phyloP scores from a whole-genome alignment of 1,140 invertebrate genomes.

The Hypothenemus hampei region DNA sequence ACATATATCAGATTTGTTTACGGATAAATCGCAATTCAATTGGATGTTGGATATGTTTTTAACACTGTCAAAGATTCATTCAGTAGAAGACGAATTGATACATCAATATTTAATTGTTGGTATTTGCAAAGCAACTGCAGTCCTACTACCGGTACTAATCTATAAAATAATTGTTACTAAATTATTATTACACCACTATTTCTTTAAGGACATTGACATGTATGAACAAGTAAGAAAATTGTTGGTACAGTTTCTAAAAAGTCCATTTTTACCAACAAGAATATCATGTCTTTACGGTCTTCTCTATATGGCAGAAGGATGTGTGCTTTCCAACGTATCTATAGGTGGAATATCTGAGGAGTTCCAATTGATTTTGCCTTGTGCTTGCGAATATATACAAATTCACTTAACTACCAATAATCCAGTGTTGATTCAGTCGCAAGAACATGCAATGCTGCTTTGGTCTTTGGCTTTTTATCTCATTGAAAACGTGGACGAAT shows the following conservation, averaged over 20 bases:
- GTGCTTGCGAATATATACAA: slow-evolving; percentile 65
- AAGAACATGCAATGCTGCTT: slow-evolving; percentile 60
- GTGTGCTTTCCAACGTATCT: slow-evolving; percentile 52
- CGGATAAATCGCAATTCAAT: slow-evolving; percentile 62
- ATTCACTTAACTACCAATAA: slow-evolving; percentile 56
- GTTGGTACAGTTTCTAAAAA: slow-evolving; percentile 60
- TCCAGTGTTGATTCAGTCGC: slow-evolving; percentile 52
- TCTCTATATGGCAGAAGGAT: slow-evolving; percentile 71
- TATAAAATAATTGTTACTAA: too few relatives aligned
- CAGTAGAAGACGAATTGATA: slow-evolving; percentile 65
- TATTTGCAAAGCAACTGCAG: slow-evolving; percentile 63
- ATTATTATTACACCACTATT: not conserved
- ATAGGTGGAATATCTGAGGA: slow-evolving; percentile 54
- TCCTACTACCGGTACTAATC: slow-evolving; percentile 58
- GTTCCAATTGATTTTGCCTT: slow-evolving; percentile 55
- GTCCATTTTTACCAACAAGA: slow-evolving; percentile 59
- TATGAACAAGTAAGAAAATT: slow-evolving; percentile 60
- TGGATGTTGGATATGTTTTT: slow-evolving; percentile 69
- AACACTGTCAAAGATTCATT: slow-evolving; percentile 58
- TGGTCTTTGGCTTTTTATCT: slow-evolving; percentile 68
- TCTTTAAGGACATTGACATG: slow-evolving; percentile 48
- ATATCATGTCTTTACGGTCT: slow-evolving; percentile 67
- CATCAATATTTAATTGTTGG: slow-evolving; percentile 65
- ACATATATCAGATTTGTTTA: slow-evolving; percentile 68
- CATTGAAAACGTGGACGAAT: slow-evolving; percentile 54